Evolutionary conservation across 2,888 invertebrate species (phyloP), one percentile per base, ranked within the genome.

Genomic region (Resseliella maxima): DNA sequence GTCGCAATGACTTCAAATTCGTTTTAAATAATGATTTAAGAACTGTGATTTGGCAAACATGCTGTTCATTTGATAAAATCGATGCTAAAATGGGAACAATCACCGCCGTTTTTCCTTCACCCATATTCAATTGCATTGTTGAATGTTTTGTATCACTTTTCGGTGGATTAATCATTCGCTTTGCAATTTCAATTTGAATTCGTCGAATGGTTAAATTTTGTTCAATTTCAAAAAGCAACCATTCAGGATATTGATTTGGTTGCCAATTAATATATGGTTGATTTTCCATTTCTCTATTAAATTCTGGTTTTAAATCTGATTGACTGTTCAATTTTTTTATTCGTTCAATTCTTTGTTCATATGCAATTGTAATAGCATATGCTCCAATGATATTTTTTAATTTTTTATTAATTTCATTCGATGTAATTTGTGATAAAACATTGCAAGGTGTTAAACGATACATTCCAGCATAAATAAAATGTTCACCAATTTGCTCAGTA

Each of bases 81-180:
- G 50, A 2, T 6, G 85, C 85, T 1, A 85, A 10, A n/a, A 85
- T 24, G 31, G 85, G 85, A 6, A 85, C 85, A 50, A 85, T 85
- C 0, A 85, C 85, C 38, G 86, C 36, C n/a, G 86, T 86, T 38
- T 86, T 86, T 0, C 86, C 86, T 41, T 86, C 86, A 18, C 86
- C 86, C 86, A 86, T 86, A 24, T 86, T 86, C 64, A 86, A 38
- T 27, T 86, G 86, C 64, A 86, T 64, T 1, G 72, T 72, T 0
- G 86, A 86, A 27, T 86, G 86, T 12, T 27, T 86, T 12, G 38
- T 41, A 10, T 35, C 72, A n/a, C 35, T 46, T 18, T 50, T 50
- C 2, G 46, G 12, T 50, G 85, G 85, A 5, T 64, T 18, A 18
- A 86, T 59, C 86, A 86, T 86, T 27, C 54, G 59, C n/a, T 86